Conservation (phyloP, 2,888 invertebrate species). For the Lepidocyrtinus sp. region DNA sequence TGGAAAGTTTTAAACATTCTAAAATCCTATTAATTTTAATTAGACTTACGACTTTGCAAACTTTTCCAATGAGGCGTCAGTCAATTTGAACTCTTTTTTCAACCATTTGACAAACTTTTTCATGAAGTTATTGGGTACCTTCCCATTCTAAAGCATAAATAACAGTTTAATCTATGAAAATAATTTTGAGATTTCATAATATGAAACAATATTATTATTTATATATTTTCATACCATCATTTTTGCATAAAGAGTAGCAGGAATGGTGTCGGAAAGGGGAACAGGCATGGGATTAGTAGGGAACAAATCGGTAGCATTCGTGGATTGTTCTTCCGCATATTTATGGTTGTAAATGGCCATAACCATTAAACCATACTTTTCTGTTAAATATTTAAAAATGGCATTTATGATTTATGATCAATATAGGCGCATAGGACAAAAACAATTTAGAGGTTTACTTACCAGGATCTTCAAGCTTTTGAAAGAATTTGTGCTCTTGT, state of each 20-base stretch:
- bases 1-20: no score
- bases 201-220: background rate
- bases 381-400: background rate
- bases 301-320: background rate
- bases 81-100: conserved; percentile 6
- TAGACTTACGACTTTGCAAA: conserved; percentile 10
- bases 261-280: conserved; percentile 36
- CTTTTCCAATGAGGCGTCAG: conserved; percentile 1
- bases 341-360: conserved; percentile 41
- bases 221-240: conserved; percentile 41
- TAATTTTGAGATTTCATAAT: no score
- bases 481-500: conserved; percentile 36
- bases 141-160: conserved; percentile 63
- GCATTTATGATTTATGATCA: no score
- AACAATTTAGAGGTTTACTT: no score
- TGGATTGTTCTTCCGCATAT: background rate
- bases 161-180: no score
- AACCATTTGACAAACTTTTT: conserved; percentile 55
- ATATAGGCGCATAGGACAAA: no score
- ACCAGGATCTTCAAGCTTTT: conserved; percentile 13
- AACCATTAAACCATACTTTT: conserved; percentile 23
- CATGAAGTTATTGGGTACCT: conserved; percentile 50
- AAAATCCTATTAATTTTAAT: background rate
- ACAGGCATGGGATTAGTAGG: conserved; percentile 25
- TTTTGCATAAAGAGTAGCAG: conserved; percentile 11